These are phyloP conservation scores for Arctocebus calabarensis DNA, from an alignment of 2,797 vertebrate genomes.

Conservation along the genomic window DNA sequence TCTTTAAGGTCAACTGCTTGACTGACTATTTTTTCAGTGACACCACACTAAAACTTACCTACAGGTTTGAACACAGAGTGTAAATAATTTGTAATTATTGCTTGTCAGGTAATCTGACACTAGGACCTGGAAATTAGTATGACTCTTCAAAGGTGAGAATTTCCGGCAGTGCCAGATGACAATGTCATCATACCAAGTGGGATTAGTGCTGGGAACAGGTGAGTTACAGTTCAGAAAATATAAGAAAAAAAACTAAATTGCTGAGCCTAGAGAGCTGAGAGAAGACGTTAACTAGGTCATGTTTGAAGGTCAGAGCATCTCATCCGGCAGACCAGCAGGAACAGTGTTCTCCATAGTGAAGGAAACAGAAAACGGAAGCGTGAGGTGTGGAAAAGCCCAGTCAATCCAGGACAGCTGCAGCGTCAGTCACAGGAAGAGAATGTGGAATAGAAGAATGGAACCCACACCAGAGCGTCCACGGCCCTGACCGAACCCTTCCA, in stretches of 20 bases:
- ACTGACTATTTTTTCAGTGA: not conserved
- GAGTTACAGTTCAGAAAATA: conserved; percentile 13
- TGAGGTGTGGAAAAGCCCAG: not conserved
- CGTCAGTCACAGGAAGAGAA: not conserved
- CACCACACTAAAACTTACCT: not conserved
- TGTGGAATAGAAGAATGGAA: not conserved
- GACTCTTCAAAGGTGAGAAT: not conserved
- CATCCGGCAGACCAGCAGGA: not conserved
- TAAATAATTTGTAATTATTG: not conserved
- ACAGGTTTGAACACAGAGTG: not conserved
- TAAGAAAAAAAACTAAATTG: not conserved
- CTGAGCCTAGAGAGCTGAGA: not conserved
- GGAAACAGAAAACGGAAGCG: not conserved
- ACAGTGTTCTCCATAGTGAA: not conserved
- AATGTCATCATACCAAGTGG: not conserved
- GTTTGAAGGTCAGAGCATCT: not conserved
- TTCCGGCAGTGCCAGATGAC: not conserved
- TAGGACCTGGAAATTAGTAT: not conserved
- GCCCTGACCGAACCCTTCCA: not conserved
- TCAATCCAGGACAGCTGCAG: not conserved
- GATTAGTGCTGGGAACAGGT: not conserved
- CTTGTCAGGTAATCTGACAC: not conserved
- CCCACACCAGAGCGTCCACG: too few relatives aligned
- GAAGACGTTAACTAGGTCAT: not conserved
- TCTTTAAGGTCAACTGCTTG: conserved; percentile 34